Evolutionary conservation across 2,113 vertebrate species (phyloP).

Genomic region (Heterotilapia buettikoferi): DNA sequence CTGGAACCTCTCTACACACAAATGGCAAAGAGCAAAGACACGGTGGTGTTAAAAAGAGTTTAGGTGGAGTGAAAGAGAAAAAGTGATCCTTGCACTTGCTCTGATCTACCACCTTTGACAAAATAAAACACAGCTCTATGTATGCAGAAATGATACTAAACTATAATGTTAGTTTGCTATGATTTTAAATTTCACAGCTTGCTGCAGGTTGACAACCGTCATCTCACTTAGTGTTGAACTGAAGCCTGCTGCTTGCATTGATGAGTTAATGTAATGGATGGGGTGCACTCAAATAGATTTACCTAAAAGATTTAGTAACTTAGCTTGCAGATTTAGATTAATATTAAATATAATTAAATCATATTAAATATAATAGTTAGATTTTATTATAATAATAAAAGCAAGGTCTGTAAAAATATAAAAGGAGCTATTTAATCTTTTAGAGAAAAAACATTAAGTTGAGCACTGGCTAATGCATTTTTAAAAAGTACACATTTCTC

Average conservation of each 20-base stretch:
- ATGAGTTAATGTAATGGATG: not conserved
- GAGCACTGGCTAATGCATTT: not conserved
- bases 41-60: accelerated
- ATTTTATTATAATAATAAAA: not conserved
- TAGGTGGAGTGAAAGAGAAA: not conserved
- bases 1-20: not conserved
- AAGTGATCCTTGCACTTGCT: not conserved
- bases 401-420: not conserved
- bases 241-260: accelerated
- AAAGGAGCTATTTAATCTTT: not conserved
- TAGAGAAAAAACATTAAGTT: not conserved
- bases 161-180: not conserved
- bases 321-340: accelerated
- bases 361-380: not conserved
- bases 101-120: not conserved
- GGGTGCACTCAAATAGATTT: not conserved
- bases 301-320: not conserved
- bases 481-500: not conserved
- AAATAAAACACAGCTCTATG: not conserved
- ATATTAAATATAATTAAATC: not conserved
- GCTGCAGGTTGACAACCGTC: accelerated
- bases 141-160: not conserved
- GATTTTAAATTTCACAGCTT: not conserved
- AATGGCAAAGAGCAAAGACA: not conserved
- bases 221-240: not conserved